phyloP scores from a whole-genome alignment of 92 coral and sea anemone genomes.

The Pocillopora grandis region DNA sequence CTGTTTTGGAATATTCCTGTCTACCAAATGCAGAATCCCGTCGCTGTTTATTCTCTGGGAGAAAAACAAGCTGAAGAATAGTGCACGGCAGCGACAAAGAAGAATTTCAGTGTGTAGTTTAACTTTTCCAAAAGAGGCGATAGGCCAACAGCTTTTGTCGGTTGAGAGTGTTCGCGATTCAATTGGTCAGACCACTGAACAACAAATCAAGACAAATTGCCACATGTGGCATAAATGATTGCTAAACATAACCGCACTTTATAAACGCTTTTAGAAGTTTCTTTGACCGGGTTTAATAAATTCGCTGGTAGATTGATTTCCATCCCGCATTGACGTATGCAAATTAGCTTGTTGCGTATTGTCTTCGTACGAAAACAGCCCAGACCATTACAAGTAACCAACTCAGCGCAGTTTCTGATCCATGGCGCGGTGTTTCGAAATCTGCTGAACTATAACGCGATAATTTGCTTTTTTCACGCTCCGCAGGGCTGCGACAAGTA shows the following conservation, averaged over 20 bases:
- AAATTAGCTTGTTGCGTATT: conserved; percentile 43
- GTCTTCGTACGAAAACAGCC: conserved; percentile 32
- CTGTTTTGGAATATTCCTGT: conserved; percentile 24
- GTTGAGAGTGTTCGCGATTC: neutral
- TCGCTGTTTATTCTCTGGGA: conserved; percentile 14
- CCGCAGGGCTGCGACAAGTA: conserved; percentile 36
- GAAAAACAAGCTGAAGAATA: neutral
- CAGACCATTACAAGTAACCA: conserved; percentile 15
- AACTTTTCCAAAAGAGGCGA: conserved; percentile 13
- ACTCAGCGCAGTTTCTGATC: conserved; percentile 16
- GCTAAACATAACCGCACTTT: conserved; percentile 49
- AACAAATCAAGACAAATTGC: conserved; percentile 37
- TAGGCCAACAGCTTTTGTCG: neutral
- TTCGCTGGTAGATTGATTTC: conserved; percentile 24
- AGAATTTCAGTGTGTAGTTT: conserved; percentile 8
- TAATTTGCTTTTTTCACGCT: neutral
- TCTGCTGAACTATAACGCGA: neutral
- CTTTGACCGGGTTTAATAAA: conserved; percentile 24
- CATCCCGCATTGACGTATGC: conserved; percentile 42
- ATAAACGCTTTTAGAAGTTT: conserved; percentile 44
- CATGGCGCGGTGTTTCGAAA: neutral
- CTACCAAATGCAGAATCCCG: conserved; percentile 22
- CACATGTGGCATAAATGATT: conserved; percentile 39
- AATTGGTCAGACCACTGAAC: neutral
- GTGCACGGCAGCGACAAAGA: neutral